A percentile compares a stretch with the other conserved stretches of the same genome.
phyloP scores from a whole-genome alignment of 2,888 invertebrate genomes.

The Sesamia inferens region DNA sequence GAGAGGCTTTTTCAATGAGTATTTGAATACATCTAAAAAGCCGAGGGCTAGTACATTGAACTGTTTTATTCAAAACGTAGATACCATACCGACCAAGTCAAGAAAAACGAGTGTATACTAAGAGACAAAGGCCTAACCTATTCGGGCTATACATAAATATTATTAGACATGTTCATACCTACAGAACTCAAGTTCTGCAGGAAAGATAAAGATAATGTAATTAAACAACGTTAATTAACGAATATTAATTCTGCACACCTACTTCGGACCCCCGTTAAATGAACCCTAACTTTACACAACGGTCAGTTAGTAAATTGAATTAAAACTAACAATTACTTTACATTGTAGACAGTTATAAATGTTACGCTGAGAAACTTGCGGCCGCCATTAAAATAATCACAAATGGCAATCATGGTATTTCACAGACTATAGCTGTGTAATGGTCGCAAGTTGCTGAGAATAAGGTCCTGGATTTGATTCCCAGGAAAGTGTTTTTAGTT shows the following conservation, averaged over 20 bases:
- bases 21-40: background rate
- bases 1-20: no score
- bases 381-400: background rate
- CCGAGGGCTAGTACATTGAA: background rate
- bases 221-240: conserved; percentile 52
- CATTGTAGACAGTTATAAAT: conserved; percentile 58
- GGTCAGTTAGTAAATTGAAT: conserved; percentile 67
- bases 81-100: background rate
- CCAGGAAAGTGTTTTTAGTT: background rate
- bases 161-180: background rate
- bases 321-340: conserved; percentile 62
- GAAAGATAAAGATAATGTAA: conserved; percentile 30
- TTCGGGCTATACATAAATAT: background rate
- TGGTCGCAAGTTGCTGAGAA: background rate
- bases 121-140: background rate
- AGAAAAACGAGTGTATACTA: background rate
- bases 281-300: conserved; percentile 54
- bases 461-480: background rate
- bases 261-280: conserved; percentile 67
- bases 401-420: background rate
- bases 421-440: background rate
- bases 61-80: background rate
- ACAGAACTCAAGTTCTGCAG: background rate
- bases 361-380: conserved; percentile 12
- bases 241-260: conserved; percentile 61